phyloP scores from a whole-genome alignment of 1,140 invertebrate genomes.

The Chironomus striatipennis region DNA sequence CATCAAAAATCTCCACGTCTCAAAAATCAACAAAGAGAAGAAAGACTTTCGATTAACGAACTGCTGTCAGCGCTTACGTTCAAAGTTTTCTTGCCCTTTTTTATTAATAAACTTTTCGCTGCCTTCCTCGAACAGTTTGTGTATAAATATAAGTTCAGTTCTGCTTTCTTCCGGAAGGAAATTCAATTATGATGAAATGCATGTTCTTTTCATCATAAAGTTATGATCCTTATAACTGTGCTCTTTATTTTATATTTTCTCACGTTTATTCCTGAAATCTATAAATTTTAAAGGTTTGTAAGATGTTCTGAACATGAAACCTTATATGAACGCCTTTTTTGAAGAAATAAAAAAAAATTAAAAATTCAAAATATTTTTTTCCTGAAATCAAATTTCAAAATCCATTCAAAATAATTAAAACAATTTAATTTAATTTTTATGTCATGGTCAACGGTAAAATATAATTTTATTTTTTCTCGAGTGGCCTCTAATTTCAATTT shows the following conservation, averaged over 20 bases:
- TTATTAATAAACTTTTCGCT: no score
- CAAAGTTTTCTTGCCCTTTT: no score
- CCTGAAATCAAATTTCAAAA: background rate
- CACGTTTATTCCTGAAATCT: background rate
- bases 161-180: background rate
- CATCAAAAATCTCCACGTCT: no score
- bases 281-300: no score
- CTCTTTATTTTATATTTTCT: background rate
- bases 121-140: no score
- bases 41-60: no score
- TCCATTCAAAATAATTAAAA: background rate
- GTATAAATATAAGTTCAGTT: no score
- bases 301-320: background rate
- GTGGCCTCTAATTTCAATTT: background rate
- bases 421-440: background rate
- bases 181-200: background rate
- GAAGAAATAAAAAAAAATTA: no score
- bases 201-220: background rate
- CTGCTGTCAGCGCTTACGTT: no score
- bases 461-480: constrained; percentile 4
- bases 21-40: no score
- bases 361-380: no score
- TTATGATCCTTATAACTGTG: background rate
- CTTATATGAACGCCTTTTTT: no score
- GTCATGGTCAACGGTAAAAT: constrained; percentile 19